phyloP scores from a whole-genome alignment of 1,140 invertebrate species.

The Agrypnia vestita region DNA sequence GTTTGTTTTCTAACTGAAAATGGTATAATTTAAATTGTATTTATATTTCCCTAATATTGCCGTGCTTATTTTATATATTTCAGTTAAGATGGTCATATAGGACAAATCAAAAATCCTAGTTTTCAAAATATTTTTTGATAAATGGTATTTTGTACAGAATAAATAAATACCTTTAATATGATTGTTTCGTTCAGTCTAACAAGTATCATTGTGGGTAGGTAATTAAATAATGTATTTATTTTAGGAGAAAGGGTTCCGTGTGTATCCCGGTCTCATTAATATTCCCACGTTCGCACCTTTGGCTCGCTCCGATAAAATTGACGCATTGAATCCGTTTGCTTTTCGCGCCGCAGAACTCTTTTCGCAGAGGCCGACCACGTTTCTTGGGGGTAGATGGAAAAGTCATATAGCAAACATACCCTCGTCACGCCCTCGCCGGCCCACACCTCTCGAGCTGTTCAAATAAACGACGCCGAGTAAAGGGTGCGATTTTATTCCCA shows the following conservation, averaged over 20 bases:
- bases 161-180: too few species aligned
- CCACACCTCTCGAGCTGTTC: constrained; percentile 29
- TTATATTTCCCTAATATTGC: too few species aligned
- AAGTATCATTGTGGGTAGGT: too few species aligned
- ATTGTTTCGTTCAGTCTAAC: too few species aligned
- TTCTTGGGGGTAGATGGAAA: constrained; percentile 29
- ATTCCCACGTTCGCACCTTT: constrained; percentile 36
- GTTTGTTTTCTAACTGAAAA: too few species aligned
- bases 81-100: too few species aligned
- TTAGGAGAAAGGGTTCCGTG: not conserved
- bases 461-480: constrained; percentile 30
- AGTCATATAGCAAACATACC: constrained; percentile 59
- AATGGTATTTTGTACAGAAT: too few species aligned
- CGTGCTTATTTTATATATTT: too few species aligned
- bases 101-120: too few species aligned
- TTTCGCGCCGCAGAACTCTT: constrained; percentile 30
- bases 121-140: too few species aligned
- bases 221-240: too few species aligned
- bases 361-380: constrained; percentile 18
- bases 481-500: constrained; percentile 37
- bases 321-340: constrained; percentile 40
- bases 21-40: too few species aligned
- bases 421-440: constrained; percentile 47
- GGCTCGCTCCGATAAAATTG: constrained; percentile 30
- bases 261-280: constrained; percentile 17